phyloP scores from a whole-genome alignment of 2,113 vertebrate species.

The Hippocampus guttulatus region DNA sequence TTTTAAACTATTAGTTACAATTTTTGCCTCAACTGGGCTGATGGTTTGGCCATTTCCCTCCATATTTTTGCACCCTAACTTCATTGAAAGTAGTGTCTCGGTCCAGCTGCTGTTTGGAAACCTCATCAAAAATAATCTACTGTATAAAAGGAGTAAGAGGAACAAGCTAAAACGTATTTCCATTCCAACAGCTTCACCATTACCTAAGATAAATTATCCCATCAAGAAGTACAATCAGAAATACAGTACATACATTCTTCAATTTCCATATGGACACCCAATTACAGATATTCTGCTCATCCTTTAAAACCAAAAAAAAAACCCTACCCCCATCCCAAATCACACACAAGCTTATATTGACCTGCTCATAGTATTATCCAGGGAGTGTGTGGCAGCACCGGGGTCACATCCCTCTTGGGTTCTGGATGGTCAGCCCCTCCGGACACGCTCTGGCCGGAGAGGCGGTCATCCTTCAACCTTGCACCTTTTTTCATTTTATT shows the following conservation, averaged over 20 bases:
- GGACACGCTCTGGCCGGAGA: conserved; percentile 65
- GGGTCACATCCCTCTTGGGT: conserved; percentile 63
- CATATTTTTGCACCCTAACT: neutral
- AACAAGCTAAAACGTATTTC: neutral
- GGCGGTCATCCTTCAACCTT: conserved; percentile 88
- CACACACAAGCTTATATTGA: conserved; percentile 53
- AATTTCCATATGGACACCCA: neutral
- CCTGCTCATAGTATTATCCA: conserved; percentile 68
- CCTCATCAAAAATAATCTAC: conserved; percentile 14
- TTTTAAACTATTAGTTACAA: neutral
- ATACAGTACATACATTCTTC: neutral
- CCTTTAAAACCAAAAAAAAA: conserved; percentile 25
- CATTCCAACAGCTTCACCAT: neutral
- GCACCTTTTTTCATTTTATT: conserved; percentile 59
- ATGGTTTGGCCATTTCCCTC: neutral
- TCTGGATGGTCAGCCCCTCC: conserved; percentile 57
- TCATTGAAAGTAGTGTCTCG: neutral
- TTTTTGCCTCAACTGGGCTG: neutral
- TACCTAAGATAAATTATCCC: neutral
- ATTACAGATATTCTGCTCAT: conserved; percentile 21
- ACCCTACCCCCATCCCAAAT: neutral
- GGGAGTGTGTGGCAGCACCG: conserved; percentile 61
- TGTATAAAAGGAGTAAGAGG: neutral
- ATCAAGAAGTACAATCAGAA: neutral
- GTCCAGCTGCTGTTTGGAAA: conserved; percentile 15